Base-by-base conservation (phyloP, 2,888 invertebrate species). In the Ethmia dodecea region DNA sequence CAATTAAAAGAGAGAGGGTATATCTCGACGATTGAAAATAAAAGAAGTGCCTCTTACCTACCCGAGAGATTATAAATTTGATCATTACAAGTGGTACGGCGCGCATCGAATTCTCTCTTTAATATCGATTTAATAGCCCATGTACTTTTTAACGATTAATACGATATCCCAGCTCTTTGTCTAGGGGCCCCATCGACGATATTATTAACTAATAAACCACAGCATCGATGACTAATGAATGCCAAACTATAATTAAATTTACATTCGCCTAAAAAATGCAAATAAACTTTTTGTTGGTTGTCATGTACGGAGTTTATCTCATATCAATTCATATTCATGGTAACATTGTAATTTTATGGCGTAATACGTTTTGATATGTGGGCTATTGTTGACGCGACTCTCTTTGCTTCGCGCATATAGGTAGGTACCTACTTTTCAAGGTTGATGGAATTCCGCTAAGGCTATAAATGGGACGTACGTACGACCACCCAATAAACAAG, bases 1-100 rank as follows among this genome's bases (percentile, higher is more conserved):
- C 84, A 86, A 86, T 86, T 83, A 84, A 84, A 83, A 80, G 77
- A 66, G 68, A 78, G 72, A 79, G 75, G 77, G 70, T 69, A 75
- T 70, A 77, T 73, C 68, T 76, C 65, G 60, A 55, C 61, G 75
- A 72, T 71, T 64, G 60, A 80, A 81, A 83, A 83, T 75, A 80
- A 83, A 79, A 78, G 71, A 80, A 68, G 48, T 60, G 56, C 55
- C 61, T 71, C 69, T 74, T 81, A 83, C 81, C 81, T 78, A 80
- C 81, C 73, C 66, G 73, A 64, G 72, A 73, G 79, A 80, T 80
- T 83, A 84, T 80, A 81, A 83, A 83, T 80, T 76, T 68, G 74
- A 80, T 76, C 80, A 80, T 83, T 83, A 83, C 79, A 77, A 75
- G 67, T 70, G 73, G 74, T 75, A 71, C 68, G 66, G 74, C 70